Base-by-base conservation (phyloP, 2,797 vertebrate species). In the Scleropages formosus region DNA sequence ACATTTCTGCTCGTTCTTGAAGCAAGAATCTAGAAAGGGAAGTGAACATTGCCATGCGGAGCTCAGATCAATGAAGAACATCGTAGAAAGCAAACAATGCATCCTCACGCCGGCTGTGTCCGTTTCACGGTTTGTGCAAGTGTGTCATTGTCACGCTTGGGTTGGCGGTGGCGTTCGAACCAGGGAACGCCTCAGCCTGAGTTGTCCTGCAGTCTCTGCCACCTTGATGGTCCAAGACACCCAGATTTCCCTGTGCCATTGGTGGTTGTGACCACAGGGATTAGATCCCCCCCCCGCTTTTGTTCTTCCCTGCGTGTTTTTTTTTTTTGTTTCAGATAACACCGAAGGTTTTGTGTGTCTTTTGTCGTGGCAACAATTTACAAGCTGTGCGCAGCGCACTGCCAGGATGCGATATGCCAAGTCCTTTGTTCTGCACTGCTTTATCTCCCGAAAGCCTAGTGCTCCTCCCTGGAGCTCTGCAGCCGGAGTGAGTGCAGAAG, bases 321-420 rank as follows among this genome's bases (percentile, higher is more conserved):
- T 58, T 18, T 71, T 39, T 39, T 39, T 39, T 71, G 27, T 15
- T 56, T 24, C 56, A 51, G 68, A 71, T 71, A 31, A 49, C 68
- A 53, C 56, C 71, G 68, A n/a, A 26, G 62, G 51, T 58, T 71
- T 56, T 67, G 70, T 8, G 20, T 31, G 51, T 24, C 68, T 71
- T 71, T 71, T 71, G 68, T 71, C 56, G 68, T 56, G 68, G 22
- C 68, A 58, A 71, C 68, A 71, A 49, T 71, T 71, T 71, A 71
- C 51, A 71, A 71, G 68, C 68, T 58, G 49, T 27, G 24, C 51
- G 27, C 49, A 24, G 51, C 22, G 16, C 26, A 27, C 15, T 71
- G 68, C 68, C 68, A 71, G 68, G 71, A 71, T 24, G 27, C 18
- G 51, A 71, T 71, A 71, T 56, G 68, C 68, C 68, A 71, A 31